These are phyloP conservation scores for Trinectes maculatus DNA, from an alignment of 2,113 vertebrate genomes.

Conservation along the genomic window DNA sequence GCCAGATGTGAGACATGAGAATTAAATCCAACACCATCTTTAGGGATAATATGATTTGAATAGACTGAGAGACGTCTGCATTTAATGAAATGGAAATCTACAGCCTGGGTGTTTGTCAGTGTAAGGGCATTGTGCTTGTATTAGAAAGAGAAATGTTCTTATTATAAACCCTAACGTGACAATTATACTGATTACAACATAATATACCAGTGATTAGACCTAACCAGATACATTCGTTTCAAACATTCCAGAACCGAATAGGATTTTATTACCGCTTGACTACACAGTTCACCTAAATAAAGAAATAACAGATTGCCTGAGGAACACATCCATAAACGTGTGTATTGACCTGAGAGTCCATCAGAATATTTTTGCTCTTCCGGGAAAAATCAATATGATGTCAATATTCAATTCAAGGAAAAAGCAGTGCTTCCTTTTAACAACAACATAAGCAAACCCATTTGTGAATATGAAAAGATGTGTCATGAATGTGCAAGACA, in stretches of 20 bases:
- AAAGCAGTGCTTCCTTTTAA: background rate
- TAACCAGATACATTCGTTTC: no score
- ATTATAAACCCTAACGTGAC: no score
- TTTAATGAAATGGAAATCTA: background rate
- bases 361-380: conserved; percentile 4
- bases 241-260: no score
- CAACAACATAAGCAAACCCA: background rate
- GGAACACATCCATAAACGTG: background rate
- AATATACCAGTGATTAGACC: no score
- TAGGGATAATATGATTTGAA: background rate
- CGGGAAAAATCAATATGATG: conserved; percentile 22
- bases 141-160: background rate
- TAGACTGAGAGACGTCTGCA: background rate
- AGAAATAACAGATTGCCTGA: no score
- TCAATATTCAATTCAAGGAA: conserved; percentile 24
- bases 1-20: background rate
- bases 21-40: no score
- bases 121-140: no score
- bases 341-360: background rate
- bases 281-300: no score
- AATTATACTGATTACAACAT: no score
- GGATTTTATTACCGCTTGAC: no score
- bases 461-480: conserved; percentile 7
- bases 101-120: background rate
- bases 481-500: no score